Base-by-base conservation (phyloP, 2,113 vertebrate genomes). In the Python bivittatus region DNA sequence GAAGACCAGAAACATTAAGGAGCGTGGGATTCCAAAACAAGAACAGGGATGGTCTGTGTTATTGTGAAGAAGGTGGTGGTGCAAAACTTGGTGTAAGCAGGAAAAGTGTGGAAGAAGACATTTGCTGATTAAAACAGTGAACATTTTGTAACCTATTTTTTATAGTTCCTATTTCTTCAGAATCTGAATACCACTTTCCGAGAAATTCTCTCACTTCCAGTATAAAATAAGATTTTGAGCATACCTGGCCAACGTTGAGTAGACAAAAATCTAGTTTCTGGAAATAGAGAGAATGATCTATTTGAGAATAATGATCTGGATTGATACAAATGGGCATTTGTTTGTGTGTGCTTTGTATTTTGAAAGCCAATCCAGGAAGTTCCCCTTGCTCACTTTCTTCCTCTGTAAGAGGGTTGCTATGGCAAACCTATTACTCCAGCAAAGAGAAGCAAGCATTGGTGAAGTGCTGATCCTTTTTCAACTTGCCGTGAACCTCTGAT, bases 381-480 rank as follows among this genome's bases (percentile, higher is more conserved):
- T 54, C 94, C 96, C 96, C 92, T 93, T 95, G 93, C 93, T 94
- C 90, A 58, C 86, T 96, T 96, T 95, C 91, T 84, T 33, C 8
- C 88, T 96, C 86, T 93, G 92, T 90, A 93, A 96, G 96, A 95
- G 93, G 93, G 97, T 98, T 98, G 97, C 97, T 97, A 97, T 97
- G 97, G 97, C 89, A 97, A 97, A 97, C 90, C 94, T 95, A 95
- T 97, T 98, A 97, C 96, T 97, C 96, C 92, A 93, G 94, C 88
- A 92, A 93, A 96, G 96, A 95, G 88, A 97, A 52, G 88, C 88
- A 89, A 89, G 86, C 92, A 94, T 95, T 95, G 96, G 95, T 94
- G 87, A 97, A 96, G 92, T 92, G 44, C 88, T 95, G 92, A 96
- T 97, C 91, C 91, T 89, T 95, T 96, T 95, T 94, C 94, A 96